Percentiles rank a stretch among this genome's conserved stretches.
phyloP scores from a whole-genome alignment of 2,797 vertebrate genomes.

The Gymnoscopelus microlampas region DNA sequence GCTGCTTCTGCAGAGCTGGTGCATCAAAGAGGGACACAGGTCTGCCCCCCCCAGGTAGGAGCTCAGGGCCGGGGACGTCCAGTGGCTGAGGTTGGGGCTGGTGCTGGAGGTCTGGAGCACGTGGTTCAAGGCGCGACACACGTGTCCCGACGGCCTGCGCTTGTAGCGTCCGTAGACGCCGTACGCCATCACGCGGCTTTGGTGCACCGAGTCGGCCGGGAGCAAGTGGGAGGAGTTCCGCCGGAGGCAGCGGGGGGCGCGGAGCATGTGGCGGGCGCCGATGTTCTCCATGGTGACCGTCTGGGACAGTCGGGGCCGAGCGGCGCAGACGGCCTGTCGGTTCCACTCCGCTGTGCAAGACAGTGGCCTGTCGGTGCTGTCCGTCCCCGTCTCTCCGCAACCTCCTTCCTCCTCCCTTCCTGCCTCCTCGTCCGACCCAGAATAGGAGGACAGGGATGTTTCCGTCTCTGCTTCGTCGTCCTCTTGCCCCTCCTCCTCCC shows the following conservation, averaged over 20 bases:
- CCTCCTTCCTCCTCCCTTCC: constrained; percentile 18
- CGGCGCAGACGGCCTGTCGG: background rate
- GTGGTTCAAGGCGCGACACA: background rate
- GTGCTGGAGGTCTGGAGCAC: constrained; percentile 34
- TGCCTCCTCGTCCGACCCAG: constrained; percentile 32
- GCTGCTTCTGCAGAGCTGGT: constrained; percentile 47
- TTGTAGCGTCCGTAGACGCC: constrained; percentile 79
- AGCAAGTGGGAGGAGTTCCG: constrained; percentile 81
- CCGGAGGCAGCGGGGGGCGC: constrained; percentile 81
- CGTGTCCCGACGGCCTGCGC: constrained; percentile 72
- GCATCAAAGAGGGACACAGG: background rate
- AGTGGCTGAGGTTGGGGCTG: constrained; percentile 34
- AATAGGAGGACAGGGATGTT: constrained; percentile 45
- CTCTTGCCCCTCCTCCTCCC: constrained; percentile 21
- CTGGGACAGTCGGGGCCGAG: constrained; percentile 11
- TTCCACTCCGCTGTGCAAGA: constrained; percentile 2
- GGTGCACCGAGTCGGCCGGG: constrained; percentile 65
- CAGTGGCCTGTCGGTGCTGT: background rate
- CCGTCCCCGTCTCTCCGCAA: background rate
- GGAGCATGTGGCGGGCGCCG: constrained; percentile 63
- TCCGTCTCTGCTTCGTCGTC: background rate
- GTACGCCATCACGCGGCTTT: background rate
- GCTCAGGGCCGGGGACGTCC: background rate
- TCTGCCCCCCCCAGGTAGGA: constrained; percentile 20
- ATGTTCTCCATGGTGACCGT: constrained; percentile 27